phyloP scores from a whole-genome alignment of 2,113 vertebrate genomes.

The Scopus umbretta region DNA sequence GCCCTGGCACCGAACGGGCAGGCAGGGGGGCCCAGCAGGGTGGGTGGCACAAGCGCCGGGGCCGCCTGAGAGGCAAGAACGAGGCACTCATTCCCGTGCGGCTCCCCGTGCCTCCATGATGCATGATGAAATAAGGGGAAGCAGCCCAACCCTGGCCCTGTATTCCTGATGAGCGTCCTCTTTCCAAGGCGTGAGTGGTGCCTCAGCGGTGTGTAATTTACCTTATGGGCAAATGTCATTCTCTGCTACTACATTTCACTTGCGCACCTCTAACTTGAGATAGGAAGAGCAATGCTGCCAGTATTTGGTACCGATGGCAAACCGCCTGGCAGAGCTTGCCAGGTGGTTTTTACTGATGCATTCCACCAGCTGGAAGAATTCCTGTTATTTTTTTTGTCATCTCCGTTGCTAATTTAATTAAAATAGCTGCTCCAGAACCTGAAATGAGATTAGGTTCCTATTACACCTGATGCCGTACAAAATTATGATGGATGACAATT shows the following conservation, averaged over 20 bases:
- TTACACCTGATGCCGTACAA: not conserved
- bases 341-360: not conserved
- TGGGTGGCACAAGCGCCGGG: not conserved
- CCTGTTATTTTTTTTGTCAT: not conserved
- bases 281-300: not conserved
- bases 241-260: not conserved
- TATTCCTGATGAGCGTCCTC: not conserved
- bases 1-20: not conserved
- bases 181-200: not conserved
- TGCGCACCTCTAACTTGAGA: fast-evolving
- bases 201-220: fast-evolving
- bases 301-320: not conserved
- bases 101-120: not conserved
- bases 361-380: not conserved
- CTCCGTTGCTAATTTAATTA: not conserved
- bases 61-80: fast-evolving
- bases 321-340: not conserved
- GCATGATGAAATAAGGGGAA: not conserved
- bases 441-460: not conserved
- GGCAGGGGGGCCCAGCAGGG: fast-evolving
- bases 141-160: not conserved
- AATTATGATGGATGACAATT: not conserved
- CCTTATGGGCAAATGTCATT: not conserved
- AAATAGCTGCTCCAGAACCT: not conserved
- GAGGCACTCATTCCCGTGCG: not conserved